Evolutionary conservation across 2,113 vertebrate genomes (phyloP).

Genomic region (Ceratotherium simum): DNA sequence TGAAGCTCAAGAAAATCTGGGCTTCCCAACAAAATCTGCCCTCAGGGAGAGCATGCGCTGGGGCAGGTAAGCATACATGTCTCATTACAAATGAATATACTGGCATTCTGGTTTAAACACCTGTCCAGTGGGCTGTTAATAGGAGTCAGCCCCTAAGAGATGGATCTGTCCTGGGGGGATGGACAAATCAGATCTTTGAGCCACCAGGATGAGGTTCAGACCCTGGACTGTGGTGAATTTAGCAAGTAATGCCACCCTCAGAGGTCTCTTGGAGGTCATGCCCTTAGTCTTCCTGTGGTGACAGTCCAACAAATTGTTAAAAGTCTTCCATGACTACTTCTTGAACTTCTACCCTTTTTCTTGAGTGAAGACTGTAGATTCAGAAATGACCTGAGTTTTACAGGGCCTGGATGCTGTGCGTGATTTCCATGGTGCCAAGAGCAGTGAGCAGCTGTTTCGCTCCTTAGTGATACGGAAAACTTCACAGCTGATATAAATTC

Average conservation of each 20-base stretch:
- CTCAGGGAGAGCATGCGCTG: neutral
- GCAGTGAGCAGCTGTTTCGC: too few species aligned
- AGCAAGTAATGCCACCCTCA: neutral
- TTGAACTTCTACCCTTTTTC: neutral
- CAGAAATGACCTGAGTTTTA: neutral
- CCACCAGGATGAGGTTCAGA: neutral
- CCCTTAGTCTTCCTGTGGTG: neutral
- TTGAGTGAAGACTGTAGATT: neutral
- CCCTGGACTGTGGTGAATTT: neutral
- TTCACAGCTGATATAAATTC: neutral
- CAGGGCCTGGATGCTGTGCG: neutral
- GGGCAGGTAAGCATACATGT: neutral
- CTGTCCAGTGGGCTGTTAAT: neutral
- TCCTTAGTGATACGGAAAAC: neutral
- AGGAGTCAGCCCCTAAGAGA: neutral
- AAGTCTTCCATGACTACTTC: neutral
- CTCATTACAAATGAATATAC: neutral
- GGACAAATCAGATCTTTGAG: neutral
- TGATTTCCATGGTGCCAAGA: neutral
- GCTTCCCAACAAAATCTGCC: neutral
- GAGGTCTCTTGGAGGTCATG: neutral
- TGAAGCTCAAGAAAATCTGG: neutral
- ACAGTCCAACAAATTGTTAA: neutral
- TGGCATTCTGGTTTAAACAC: neutral
- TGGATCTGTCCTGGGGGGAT: neutral